These are phyloP conservation scores for Pachydiplax longipennis DNA, from an alignment of 2,888 invertebrate species.

Conservation along the genomic window DNA sequence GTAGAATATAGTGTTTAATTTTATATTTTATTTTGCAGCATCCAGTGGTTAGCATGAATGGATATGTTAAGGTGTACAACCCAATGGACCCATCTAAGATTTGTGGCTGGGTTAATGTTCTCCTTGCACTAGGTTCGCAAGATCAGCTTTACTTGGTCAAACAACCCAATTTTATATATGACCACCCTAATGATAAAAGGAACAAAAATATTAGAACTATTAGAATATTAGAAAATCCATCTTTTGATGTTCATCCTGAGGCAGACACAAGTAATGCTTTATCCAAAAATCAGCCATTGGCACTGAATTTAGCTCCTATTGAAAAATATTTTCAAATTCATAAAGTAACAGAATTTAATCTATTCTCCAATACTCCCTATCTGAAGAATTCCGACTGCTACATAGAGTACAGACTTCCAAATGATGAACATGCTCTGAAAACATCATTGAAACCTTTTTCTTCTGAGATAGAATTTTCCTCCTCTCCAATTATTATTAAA, in stretches of 20 bases:
- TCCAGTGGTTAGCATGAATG: neutral
- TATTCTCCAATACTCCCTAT: neutral
- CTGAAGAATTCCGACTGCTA: neutral
- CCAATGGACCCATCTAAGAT: neutral
- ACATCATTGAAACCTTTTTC: neutral
- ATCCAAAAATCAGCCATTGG: neutral
- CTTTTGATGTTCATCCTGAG: neutral
- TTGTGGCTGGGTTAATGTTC: slow-evolving; percentile 64
- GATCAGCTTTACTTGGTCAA: slow-evolving; percentile 61
- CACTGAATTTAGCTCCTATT: neutral
- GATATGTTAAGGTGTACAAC: neutral
- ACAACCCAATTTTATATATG: neutral
- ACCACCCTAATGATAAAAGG: neutral
- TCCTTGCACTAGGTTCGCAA: slow-evolving; percentile 68
- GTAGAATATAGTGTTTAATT: too few species aligned
- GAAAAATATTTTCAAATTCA: neutral
- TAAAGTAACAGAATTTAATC: neutral
- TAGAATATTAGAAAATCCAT: too few species aligned
- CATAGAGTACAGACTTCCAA: neutral
- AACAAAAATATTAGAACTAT: neutral
- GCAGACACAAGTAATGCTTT: neutral
- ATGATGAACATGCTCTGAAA: neutral
- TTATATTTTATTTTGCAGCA: neutral
- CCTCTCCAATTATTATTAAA: neutral
- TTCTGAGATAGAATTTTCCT: neutral